Conservation (phyloP, 2,888 invertebrate genomes). For the Mactromeris polynyma region DNA sequence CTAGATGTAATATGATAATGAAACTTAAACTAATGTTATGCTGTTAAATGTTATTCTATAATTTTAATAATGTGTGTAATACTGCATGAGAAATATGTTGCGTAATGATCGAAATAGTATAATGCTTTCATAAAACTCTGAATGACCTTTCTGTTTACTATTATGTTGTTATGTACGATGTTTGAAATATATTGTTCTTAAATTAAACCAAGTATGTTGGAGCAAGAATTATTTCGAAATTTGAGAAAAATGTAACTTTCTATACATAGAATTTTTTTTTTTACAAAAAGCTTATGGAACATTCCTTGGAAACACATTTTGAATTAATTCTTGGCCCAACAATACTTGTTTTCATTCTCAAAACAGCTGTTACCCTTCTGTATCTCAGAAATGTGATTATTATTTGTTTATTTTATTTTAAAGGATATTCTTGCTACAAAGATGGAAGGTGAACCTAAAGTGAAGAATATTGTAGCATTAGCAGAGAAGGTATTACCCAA, state of each 20-base stretch:
- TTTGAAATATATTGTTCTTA: background rate
- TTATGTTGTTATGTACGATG: background rate
- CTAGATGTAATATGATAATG: background rate
- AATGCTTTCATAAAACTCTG: background rate
- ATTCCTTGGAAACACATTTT: too few relatives aligned
- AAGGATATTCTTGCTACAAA: slow-evolving; percentile 92
- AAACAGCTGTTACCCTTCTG: background rate
- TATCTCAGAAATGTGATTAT: background rate
- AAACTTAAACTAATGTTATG: background rate
- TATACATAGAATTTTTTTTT: too few relatives aligned
- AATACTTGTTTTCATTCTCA: background rate
- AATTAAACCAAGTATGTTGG: background rate
- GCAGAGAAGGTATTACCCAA: slow-evolving; percentile 92
- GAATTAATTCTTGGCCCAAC: background rate
- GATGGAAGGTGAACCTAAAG: slow-evolving; percentile 93
- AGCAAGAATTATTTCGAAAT: background rate
- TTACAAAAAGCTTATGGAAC: too few relatives aligned
- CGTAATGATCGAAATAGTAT: background rate
- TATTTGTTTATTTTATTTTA: slow-evolving; percentile 1
- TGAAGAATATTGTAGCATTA: slow-evolving; percentile 93
- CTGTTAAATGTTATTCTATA: background rate
- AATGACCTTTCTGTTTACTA: background rate
- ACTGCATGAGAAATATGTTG: background rate
- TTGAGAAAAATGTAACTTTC: background rate
- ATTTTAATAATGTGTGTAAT: background rate